Percentiles rank a stretch among this genome's conserved stretches.
Evolutionary conservation across 2,888 invertebrate species (phyloP).

Genomic region (Mesorhabditis belari): DNA sequence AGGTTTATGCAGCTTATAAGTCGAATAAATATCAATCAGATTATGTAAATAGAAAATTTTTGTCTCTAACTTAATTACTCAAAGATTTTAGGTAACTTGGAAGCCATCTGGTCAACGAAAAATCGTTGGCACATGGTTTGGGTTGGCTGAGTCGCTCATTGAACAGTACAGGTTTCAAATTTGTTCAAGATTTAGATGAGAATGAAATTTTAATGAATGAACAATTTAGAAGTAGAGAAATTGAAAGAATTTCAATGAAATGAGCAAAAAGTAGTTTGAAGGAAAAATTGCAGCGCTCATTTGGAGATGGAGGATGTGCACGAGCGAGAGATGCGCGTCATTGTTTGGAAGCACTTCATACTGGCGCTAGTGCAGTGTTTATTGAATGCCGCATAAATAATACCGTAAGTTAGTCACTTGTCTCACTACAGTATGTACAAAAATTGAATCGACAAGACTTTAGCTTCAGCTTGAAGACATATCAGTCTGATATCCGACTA

Average conservation of each 20-base stretch:
- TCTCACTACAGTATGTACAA: too few relatives aligned
- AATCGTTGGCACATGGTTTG: slow-evolving; percentile 11
- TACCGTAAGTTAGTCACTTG: too few relatives aligned
- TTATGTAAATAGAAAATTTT: too few relatives aligned
- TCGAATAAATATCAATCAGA: too few relatives aligned
- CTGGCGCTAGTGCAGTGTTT: slow-evolving; percentile 12
- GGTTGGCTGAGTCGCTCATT: slow-evolving; percentile 11
- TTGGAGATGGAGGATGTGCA: slow-evolving; percentile 20
- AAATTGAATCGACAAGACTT: too few relatives aligned
- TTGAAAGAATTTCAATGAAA: not conserved
- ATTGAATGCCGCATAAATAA: not conserved
- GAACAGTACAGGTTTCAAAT: slow-evolving; percentile 8
- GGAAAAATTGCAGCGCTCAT: slow-evolving; percentile 7
- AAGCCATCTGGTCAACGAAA: slow-evolving; percentile 8
- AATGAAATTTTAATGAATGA: not conserved
- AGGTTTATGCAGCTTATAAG: too few relatives aligned
- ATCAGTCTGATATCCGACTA: too few relatives aligned
- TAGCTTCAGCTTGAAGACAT: too few relatives aligned
- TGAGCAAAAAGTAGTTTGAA: not conserved
- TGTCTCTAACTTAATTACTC: too few relatives aligned
- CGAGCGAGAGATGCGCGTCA: slow-evolving; percentile 13
- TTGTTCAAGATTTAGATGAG: not conserved
- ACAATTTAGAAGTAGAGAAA: not conserved
- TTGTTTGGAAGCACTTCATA: slow-evolving; percentile 20
- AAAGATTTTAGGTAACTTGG: slow-evolving; percentile 7